Conservation (phyloP, 2,888 invertebrate genomes). For the Drosophila birchii region DNA sequence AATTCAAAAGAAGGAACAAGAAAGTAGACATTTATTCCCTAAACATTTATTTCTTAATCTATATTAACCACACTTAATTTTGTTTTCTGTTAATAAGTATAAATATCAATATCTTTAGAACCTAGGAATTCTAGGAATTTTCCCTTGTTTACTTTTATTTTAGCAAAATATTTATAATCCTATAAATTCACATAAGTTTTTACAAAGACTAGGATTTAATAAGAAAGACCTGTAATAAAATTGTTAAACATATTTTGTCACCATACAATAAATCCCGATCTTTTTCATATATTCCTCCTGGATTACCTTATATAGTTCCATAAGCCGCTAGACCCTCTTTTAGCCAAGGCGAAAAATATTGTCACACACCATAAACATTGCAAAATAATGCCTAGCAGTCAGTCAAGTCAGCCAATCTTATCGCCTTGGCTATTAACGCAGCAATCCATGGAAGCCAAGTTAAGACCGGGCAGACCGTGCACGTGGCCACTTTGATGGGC, state of each 20-base stretch:
- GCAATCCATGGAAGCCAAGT: constrained; percentile 68
- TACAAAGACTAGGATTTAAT: background rate
- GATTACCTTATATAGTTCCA: constrained; percentile 14
- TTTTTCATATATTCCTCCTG: background rate
- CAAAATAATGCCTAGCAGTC: constrained; percentile 33
- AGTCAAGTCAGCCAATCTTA: constrained; percentile 61
- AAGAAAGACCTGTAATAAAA: background rate
- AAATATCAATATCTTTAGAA: background rate
- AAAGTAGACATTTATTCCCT: too few relatives aligned
- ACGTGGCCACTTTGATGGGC: constrained; percentile 57
- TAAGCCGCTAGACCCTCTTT: background rate
- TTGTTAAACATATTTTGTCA: too few relatives aligned
- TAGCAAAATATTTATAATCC: too few relatives aligned
- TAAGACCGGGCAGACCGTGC: constrained; percentile 60
- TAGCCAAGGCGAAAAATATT: constrained; percentile 13
- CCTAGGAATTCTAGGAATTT: background rate
- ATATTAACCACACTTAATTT: background rate
- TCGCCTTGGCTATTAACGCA: constrained; percentile 71
- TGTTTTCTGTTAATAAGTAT: background rate
- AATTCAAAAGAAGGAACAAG: too few relatives aligned
- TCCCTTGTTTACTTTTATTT: background rate
- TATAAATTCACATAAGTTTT: too few relatives aligned
- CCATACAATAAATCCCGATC: constrained; percentile 3
- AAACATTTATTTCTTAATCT: too few relatives aligned
- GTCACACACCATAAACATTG: constrained; percentile 35